Base-by-base conservation (phyloP, 2,888 invertebrate species). In the Nezara viridula region DNA sequence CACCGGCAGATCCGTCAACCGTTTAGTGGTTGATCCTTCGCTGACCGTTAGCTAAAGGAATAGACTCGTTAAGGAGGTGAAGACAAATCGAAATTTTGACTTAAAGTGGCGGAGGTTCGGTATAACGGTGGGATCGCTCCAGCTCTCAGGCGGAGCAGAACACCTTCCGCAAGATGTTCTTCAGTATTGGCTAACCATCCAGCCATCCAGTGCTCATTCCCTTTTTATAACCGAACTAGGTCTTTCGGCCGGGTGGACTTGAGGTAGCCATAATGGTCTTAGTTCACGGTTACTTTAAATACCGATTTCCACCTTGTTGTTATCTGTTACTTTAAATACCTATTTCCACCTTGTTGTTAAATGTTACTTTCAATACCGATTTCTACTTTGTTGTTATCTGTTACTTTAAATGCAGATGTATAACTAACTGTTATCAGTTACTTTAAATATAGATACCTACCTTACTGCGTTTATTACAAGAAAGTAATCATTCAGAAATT, bases 141-240 rank as follows among this genome's bases (percentile, higher is more conserved):
- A 44, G 9, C 81, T 81, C 81, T 10, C 81, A 44, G n/a, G n/a
- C 81, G 44, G 81, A 81, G 44, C 81, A 81, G 81, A 81, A 81
- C 81, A 10, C 24, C n/a, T 81, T 81, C 66, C 66, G 81, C 66
- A 73, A 73, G 66, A 21, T 44, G 44, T 81, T 81, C 81, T 81
- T 81, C 81, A 81, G 44, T 44, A 81, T 81, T n/a, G 81, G 44
- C 44, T 14, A 81, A 40, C 44, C 44, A 81, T 81, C 44, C 37
- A 81, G 6, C 4, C 21, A n/a, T n/a, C n/a, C n/a, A n/a, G n/a
- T n/a, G n/a, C 27, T 27, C 60, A 60, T 77, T 44, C 24, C 24
- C 40, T 77, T 77, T 40, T 77, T 40, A 40, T 81, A 81, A 4
- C 81, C 81, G 40, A 81, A 81, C 44, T n/a, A 81, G 81, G 44